Conservation (phyloP, 2,888 invertebrate species). For the Cheiracanthium punctorium region DNA sequence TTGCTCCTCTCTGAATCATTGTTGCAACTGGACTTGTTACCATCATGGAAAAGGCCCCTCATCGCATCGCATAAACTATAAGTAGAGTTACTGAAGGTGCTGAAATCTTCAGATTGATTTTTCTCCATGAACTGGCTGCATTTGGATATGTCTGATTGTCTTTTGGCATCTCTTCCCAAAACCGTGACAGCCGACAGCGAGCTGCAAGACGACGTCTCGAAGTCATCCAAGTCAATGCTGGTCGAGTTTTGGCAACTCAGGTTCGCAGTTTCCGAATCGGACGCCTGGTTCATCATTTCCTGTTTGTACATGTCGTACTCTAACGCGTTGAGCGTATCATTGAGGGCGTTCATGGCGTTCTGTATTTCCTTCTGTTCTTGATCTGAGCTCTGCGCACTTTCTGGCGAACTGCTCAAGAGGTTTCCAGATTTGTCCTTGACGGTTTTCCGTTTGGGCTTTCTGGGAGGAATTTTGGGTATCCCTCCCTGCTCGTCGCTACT, state of each 20-base stretch:
- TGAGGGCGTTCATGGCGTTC: conserved; percentile 56
- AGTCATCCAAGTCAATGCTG: conserved; percentile 45
- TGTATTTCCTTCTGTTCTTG: conserved; percentile 58
- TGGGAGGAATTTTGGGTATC: conserved; percentile 49
- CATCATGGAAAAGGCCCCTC: conserved; percentile 34
- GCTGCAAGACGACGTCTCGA: conserved; percentile 61
- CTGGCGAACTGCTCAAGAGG: background rate
- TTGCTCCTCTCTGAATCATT: background rate
- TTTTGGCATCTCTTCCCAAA: conserved; percentile 25
- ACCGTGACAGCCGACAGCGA: conserved; percentile 58
- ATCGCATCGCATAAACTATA: conserved; percentile 24
- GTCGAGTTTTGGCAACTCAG: conserved; percentile 43
- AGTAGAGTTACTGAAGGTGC: conserved; percentile 56
- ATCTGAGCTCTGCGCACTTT: conserved; percentile 24
- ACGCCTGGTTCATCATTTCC: conserved; percentile 33
- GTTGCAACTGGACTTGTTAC: background rate
- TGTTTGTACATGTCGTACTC: conserved; percentile 64
- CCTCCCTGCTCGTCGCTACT: background rate
- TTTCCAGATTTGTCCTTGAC: background rate
- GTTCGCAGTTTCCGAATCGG: conserved; percentile 9
- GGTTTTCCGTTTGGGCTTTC: conserved; percentile 51
- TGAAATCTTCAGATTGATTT: conserved; percentile 52
- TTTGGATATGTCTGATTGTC: conserved; percentile 26
- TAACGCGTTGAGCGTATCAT: conserved; percentile 53
- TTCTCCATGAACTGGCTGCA: conserved; percentile 40